Evolutionary conservation across 2,888 invertebrate genomes (phyloP).

Genomic region (Homarus gammarus): DNA sequence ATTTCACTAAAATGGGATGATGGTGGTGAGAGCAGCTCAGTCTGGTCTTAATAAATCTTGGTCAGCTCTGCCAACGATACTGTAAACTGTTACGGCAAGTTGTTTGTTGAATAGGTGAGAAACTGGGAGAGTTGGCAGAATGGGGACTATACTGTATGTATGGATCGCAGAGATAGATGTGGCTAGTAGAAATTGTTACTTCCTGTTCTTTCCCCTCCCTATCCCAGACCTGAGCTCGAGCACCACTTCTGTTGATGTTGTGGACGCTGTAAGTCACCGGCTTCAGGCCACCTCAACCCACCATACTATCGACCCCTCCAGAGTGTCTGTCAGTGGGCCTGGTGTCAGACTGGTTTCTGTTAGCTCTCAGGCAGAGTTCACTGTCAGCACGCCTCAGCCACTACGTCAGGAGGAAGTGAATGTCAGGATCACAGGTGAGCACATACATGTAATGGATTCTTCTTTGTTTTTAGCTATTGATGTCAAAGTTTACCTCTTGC

Average conservation of each 20-base stretch:
- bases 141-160: too few relatives aligned
- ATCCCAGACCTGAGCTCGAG: conserved; percentile 63
- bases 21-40: too few relatives aligned
- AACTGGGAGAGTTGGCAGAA: too few relatives aligned
- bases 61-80: too few relatives aligned
- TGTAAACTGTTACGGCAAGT: too few relatives aligned
- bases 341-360: conserved; percentile 84
- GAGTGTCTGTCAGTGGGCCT: conserved; percentile 82
- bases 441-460: background rate
- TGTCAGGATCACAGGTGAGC: conserved; percentile 81
- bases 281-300: conserved; percentile 32
- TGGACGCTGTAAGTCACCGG: conserved; percentile 63
- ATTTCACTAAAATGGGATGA: too few relatives aligned
- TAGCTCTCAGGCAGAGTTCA: conserved; percentile 82
- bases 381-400: conserved; percentile 81
- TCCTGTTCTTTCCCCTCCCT: too few relatives aligned
- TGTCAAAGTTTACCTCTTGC: background rate
- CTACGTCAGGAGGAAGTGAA: conserved; percentile 80
- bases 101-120: too few relatives aligned
- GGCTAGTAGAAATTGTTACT: too few relatives aligned
- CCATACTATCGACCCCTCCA: conserved; percentile 55
- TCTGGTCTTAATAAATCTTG: too few relatives aligned
- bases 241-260: conserved; percentile 64
- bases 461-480: background rate
- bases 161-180: too few relatives aligned